Base-by-base conservation (phyloP, 2,888 invertebrate species). In the Hipparchia sbordonii region DNA sequence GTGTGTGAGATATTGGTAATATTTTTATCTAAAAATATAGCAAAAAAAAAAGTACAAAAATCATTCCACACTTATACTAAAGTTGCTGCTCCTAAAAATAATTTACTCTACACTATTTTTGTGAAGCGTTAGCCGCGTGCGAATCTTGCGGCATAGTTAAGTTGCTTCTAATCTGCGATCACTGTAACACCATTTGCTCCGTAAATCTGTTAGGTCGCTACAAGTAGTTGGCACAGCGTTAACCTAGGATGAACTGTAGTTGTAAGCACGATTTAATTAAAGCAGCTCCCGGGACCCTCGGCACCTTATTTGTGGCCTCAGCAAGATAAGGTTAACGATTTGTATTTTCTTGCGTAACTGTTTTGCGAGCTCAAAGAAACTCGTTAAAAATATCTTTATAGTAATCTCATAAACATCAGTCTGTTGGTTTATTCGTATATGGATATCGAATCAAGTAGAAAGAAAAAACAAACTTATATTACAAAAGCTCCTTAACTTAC, bases 261-360 rank as follows among this genome's bases (percentile, higher is more conserved):
- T 57, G 72, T 66, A 71, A 75, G 67, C 70, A 70, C 60, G 63
- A 65, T 73, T 74, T 75, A 75, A 74, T 75, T 75, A 75, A 72
- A 72, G 67, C 73, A 59, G 56, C 60, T 72, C 73, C 61, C 62
- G 57, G 59, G 74, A 57, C 70, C 52, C 65, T 68, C 66, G 45
- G 23, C 75, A 70, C 72, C 70, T 74, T 75, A 72, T 72, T 74
- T 67, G 75, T 70, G 72, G 74, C 67, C 70, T 45, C 39, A 39
- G 39, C 67, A 63, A 72, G 72, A 73, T 72, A 73, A 73, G 71
- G 33, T 60, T 60, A 68, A 68, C 46, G 59, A 68, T 68, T 48
- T 59, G 59, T 48, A 23, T 63, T 63, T 48, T 23, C 63, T 13
- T 62, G 51, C 46, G 10, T 65, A 51, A 33, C 13, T 62, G 23